phyloP scores from a whole-genome alignment of 2,797 vertebrate species.

The Numenius phaeopus region DNA sequence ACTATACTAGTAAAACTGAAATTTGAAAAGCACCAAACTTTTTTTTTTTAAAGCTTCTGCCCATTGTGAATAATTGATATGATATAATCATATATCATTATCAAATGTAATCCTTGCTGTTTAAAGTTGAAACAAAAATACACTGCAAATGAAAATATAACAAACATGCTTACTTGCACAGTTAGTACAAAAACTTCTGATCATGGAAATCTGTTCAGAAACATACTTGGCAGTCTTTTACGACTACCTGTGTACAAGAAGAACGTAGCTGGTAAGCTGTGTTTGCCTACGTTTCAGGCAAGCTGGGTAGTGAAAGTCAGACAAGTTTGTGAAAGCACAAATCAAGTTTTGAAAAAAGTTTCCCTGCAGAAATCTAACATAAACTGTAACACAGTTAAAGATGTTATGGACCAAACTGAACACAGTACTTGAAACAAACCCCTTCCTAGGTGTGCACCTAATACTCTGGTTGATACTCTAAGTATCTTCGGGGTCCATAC shows the following conservation, averaged over 20 bases:
- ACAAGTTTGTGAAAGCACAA: neutral
- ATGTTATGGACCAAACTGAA: neutral
- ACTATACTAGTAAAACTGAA: neutral
- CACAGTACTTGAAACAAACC: neutral
- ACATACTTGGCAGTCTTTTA: neutral
- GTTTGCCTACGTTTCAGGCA: neutral
- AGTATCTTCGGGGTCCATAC: neutral
- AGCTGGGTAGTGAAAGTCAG: neutral
- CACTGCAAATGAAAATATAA: constrained; percentile 41
- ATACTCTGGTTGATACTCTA: neutral
- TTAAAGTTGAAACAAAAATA: constrained; percentile 59
- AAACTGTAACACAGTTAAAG: neutral
- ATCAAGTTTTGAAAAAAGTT: neutral
- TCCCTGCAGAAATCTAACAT: neutral
- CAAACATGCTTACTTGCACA: constrained; percentile 48
- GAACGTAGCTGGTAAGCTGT: neutral
- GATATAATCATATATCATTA: neutral
- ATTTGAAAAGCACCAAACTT: neutral
- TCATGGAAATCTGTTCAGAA: constrained; percentile 53
- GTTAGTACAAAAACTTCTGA: constrained; percentile 51
- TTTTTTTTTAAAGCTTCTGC: neutral
- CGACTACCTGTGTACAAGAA: neutral
- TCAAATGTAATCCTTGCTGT: neutral
- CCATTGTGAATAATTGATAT: constrained; percentile 10
- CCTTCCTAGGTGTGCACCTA: neutral